A percentile compares a stretch with the other conserved stretches of the same genome.
Conservation (phyloP, 2,888 invertebrate species). For the Kuschelorhynchus macadamiae region DNA sequence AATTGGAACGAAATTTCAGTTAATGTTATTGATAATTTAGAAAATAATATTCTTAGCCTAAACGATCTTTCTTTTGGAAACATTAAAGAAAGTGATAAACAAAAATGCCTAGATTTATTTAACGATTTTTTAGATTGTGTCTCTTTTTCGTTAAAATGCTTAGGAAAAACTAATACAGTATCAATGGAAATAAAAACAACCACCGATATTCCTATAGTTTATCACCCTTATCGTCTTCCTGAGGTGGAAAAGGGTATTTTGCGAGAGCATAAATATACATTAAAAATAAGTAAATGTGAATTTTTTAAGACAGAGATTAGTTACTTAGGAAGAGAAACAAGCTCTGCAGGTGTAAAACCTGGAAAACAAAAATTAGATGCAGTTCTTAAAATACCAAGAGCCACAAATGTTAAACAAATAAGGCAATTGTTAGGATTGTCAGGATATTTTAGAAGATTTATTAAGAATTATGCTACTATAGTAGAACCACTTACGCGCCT, state of each 20-base stretch:
- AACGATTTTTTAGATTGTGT: background rate
- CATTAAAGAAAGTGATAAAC: slow-evolving; percentile 1
- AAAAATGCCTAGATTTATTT: no score
- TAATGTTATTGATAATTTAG: no score
- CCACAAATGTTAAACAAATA: no score
- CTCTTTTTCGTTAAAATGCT: background rate
- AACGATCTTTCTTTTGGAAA: slow-evolving; percentile 1
- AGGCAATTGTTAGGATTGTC: no score
- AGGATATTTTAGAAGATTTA: no score
- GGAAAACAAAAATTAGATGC: no score
- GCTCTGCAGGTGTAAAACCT: slow-evolving; percentile 39
- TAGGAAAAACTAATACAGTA: background rate
- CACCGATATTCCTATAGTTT: no score
- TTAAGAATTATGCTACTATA: no score
- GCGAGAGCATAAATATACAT: slow-evolving; percentile 39
- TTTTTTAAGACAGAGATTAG: slow-evolving; percentile 28
- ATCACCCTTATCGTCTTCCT: background rate
- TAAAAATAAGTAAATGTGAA: slow-evolving; percentile 51
- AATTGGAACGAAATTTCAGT: background rate
- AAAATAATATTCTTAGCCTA: background rate
- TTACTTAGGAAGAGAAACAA: slow-evolving; percentile 52
- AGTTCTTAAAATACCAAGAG: no score
- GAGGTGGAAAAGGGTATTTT: slow-evolving; percentile 1
- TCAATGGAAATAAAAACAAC: background rate
- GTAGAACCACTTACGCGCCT: no score